These are phyloP conservation scores for Heliopora coerulea DNA, from an alignment of 92 coral and sea anemone genomes.

Conservation along the genomic window DNA sequence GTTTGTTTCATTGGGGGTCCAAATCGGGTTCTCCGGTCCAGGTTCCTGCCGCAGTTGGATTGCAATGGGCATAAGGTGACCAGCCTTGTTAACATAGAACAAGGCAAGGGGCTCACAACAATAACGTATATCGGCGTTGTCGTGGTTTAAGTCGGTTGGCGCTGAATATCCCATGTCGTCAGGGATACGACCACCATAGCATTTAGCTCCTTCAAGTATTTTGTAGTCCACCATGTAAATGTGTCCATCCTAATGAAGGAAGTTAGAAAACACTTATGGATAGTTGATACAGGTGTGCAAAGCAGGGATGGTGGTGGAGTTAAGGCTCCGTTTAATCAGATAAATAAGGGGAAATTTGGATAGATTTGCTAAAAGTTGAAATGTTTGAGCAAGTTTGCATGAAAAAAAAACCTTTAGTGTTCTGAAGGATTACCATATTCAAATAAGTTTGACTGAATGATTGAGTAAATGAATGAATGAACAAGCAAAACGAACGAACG, in stretches of 20 bases:
- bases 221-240: constrained; percentile 61
- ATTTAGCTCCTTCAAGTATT: constrained; percentile 57
- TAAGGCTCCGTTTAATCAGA: too few species aligned
- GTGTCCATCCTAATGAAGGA: constrained; percentile 57
- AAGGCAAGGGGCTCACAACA: constrained; percentile 64
- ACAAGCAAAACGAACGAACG: too few species aligned
- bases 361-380: neutral
- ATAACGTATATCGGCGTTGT: constrained; percentile 57
- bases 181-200: constrained; percentile 38
- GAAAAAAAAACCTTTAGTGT: too few species aligned
- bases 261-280: too few species aligned
- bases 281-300: too few species aligned
- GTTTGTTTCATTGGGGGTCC: constrained; percentile 69
- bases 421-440: too few species aligned
- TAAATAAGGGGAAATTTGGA: neutral
- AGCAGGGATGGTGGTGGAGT: too few species aligned
- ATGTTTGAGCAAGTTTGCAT: too few species aligned
- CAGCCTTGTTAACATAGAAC: constrained; percentile 71
- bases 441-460: too few species aligned
- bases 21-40: constrained; percentile 61
- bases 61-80: constrained; percentile 81
- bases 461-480: too few species aligned
- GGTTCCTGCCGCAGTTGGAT: constrained; percentile 73
- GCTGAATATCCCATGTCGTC: constrained; percentile 43
- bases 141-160: constrained; percentile 34